Base-by-base conservation (phyloP, 2,797 vertebrate species). In the Epinephelus awoara region DNA sequence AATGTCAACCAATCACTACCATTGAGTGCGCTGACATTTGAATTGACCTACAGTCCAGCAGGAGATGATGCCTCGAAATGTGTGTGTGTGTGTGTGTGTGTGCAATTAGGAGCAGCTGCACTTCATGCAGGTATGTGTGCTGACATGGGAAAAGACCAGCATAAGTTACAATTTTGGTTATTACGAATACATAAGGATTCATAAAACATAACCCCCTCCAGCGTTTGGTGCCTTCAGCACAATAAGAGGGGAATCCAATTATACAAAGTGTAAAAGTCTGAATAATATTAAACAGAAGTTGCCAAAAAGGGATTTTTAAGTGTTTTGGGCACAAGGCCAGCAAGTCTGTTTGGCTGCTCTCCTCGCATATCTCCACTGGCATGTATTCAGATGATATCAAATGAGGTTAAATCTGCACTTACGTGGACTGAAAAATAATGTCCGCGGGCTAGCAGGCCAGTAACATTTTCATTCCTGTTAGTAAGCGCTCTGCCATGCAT, bases 1-100 rank as follows among this genome's bases (percentile, higher is more conserved):
- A 91, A 91, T 91, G 85, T 92, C 88, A 88, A 65, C 68, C 18
- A 1, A 88, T 88, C 79, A 80, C 50, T 27, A 68, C n/a, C 55
- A 58, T 15, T 78, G 82, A 91, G 76, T 67, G 76, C 66, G 18
- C 40, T 86, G 64, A 82, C 87, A 88, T 89, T 87, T 70, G 56
- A 81, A 89, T 80, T 67, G 70, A 83, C 67, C 62, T 54, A 9
- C 58, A 46, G 55, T 76, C 79, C 66, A 66, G 73, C 29, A 52
- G 76, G 63, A 77, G 70, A 67, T 10, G 67, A 73, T 18, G 71
- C 42, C 55, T 44, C 8, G 40, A 55, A 25, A 25, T 72, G 34
- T 29, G 12, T 63, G 57, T 58, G 65, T 21, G 23, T 59, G 44
- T 55, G 38, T 18, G 68, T 29, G 58, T 46, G 51, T 38, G 10